A percentile compares a stretch with the other conserved stretches of the same genome.
phyloP scores from a whole-genome alignment of 2,797 vertebrate species.

The Sebastes alutus region DNA sequence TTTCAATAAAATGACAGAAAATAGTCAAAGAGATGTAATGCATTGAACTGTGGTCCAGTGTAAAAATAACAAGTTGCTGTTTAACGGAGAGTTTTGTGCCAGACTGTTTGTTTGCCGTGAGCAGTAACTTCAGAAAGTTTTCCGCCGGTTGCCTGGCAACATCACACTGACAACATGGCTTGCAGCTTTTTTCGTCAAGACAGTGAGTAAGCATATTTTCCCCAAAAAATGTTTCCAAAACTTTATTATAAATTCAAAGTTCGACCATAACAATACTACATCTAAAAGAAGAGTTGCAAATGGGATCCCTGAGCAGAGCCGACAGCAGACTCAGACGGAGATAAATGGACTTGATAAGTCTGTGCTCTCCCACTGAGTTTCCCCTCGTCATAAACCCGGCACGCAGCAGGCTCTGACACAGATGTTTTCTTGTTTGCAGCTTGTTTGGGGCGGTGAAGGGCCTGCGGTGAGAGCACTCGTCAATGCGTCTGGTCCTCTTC shows the following conservation, averaged over 20 bases:
- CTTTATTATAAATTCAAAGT: neutral
- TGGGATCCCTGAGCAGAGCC: neutral
- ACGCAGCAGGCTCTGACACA: slow-evolving; percentile 36
- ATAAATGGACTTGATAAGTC: neutral
- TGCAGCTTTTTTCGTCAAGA: neutral
- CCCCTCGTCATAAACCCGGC: neutral
- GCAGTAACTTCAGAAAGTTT: neutral
- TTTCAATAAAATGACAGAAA: neutral
- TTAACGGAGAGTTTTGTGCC: neutral
- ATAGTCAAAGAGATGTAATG: neutral
- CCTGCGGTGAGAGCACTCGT: slow-evolving; percentile 42
- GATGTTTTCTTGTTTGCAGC: slow-evolving; percentile 52
- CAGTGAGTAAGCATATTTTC: neutral
- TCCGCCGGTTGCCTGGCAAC: neutral
- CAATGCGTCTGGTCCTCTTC: slow-evolving; percentile 60
- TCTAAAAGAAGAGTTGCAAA: neutral
- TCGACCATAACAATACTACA: fast-evolving
- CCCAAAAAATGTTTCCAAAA: neutral
- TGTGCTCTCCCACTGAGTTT: slow-evolving; percentile 9
- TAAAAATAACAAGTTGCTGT: neutral
- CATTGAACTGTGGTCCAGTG: neutral
- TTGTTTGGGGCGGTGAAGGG: slow-evolving; percentile 40
- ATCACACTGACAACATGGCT: neutral
- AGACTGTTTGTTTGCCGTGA: no score
- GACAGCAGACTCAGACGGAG: neutral